Conservation (phyloP, 1,140 invertebrate genomes). For the Zaprionus ghesquierei region DNA sequence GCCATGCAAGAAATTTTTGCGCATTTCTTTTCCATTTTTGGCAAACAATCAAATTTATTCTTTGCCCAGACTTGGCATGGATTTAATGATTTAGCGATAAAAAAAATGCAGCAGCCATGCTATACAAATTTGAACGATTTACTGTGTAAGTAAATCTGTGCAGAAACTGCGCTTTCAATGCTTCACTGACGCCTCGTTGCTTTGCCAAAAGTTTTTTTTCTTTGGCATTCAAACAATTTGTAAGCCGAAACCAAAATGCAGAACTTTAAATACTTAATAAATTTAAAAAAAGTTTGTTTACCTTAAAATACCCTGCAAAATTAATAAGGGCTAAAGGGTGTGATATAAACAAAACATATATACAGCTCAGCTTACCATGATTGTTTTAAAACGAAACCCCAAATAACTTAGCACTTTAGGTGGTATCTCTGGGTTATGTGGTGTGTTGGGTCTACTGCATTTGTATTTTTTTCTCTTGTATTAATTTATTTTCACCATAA, state of each 20-base stretch:
- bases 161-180: background rate
- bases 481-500: background rate
- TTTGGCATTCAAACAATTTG: background rate
- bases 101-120: background rate
- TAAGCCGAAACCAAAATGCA: background rate
- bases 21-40: background rate
- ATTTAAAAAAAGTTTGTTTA: background rate
- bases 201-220: background rate
- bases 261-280: background rate
- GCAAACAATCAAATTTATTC: conserved; percentile 1
- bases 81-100: background rate
- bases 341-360: background rate
- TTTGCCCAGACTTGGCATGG: background rate
- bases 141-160: background rate
- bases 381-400: background rate
- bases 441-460: background rate
- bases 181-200: background rate
- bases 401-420: background rate
- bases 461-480: background rate
- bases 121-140: background rate
- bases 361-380: background rate
- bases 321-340: too few relatives aligned
- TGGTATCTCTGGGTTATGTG: background rate
- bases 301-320: background rate
- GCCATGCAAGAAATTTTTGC: too few relatives aligned